A percentile compares a stretch with the other conserved stretches of the same genome.
phyloP scores from a whole-genome alignment of 2,113 vertebrate genomes.

The Peucedramus taeniatus region DNA sequence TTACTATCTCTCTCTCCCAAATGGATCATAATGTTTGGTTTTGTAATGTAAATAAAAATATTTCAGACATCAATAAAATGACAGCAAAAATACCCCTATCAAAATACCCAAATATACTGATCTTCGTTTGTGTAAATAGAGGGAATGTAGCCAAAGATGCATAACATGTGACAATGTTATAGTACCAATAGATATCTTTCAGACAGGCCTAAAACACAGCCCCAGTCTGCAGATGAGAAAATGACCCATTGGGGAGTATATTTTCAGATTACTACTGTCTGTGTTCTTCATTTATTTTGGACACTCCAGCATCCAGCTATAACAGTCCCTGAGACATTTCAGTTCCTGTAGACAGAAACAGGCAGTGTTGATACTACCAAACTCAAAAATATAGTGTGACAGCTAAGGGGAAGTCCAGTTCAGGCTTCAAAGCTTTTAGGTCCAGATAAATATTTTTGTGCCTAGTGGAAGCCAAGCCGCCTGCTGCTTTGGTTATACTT shows the following conservation, averaged over 20 bases:
- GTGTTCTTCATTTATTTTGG: background rate
- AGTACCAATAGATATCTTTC: background rate
- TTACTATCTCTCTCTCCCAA: background rate
- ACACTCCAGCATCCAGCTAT: background rate
- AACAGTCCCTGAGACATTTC: background rate
- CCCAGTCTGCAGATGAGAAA: background rate
- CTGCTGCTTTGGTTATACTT: background rate
- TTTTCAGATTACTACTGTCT: background rate
- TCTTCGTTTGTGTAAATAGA: background rate
- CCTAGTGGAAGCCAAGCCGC: background rate
- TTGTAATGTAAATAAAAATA: slow-evolving; percentile 11
- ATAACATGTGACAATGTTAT: background rate
- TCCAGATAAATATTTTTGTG: background rate
- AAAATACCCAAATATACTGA: background rate
- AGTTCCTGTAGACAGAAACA: background rate
- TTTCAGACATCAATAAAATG: background rate
- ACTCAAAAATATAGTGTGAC: background rate
- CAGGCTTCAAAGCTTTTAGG: background rate
- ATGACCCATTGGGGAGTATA: background rate
- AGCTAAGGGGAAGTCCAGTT: background rate
- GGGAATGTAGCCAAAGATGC: background rate
- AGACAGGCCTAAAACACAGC: background rate
- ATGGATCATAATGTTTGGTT: background rate
- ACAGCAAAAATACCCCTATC: background rate
- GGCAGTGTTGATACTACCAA: background rate